A percentile compares a stretch with the other conserved stretches of the same genome.
Conservation (phyloP, 2,113 vertebrate genomes). For the Mus pahari region DNA sequence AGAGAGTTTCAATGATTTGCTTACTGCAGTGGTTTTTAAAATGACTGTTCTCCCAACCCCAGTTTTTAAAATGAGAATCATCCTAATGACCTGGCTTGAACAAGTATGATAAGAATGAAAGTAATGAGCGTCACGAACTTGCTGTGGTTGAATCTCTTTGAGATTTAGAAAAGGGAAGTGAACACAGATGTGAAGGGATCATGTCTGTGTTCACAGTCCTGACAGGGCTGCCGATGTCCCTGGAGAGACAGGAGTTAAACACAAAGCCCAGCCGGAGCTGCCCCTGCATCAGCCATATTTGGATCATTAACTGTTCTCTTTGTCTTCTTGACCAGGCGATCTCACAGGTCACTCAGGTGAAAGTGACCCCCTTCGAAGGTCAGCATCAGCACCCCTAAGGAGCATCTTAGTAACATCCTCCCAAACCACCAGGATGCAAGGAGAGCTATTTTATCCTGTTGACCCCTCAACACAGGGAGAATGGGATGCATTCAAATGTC, state of each 20-base stretch:
- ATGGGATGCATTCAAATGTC: constrained; percentile 75
- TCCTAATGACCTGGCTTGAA: neutral
- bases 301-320: constrained; percentile 15
- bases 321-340: constrained; percentile 40
- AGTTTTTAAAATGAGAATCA: neutral
- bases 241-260: neutral
- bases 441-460: constrained; percentile 59
- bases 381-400: constrained; percentile 32
- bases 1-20: neutral
- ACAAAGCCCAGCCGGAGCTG: neutral
- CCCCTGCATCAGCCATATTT: neutral
- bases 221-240: neutral
- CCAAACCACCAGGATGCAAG: constrained; percentile 47
- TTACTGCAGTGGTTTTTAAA: neutral
- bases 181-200: neutral
- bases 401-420: constrained; percentile 44
- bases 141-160: neutral
- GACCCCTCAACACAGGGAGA: constrained; percentile 69
- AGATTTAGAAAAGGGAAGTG: neutral
- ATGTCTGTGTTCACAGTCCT: neutral
- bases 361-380: constrained; percentile 32
- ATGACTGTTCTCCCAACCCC: no score
- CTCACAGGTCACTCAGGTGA: constrained; percentile 67
- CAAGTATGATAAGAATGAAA: neutral
- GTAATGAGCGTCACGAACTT: neutral